Percentiles rank a stretch among this genome's conserved stretches.
Evolutionary conservation across 2,113 vertebrate genomes (phyloP).

Genomic region (Archocentrus centrarchus): DNA sequence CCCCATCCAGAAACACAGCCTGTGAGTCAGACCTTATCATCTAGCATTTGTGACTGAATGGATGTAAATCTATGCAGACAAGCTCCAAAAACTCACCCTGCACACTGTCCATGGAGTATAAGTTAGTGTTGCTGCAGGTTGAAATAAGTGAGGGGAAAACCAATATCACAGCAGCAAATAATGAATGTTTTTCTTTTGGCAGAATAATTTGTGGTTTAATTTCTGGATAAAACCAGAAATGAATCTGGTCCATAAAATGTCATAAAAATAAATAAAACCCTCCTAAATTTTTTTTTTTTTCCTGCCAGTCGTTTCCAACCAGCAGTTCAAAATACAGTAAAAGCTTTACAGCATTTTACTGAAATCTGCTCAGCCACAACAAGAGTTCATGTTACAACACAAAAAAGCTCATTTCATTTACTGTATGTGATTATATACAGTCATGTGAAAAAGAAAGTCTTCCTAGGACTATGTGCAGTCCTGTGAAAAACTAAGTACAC

Average conservation of each 20-base stretch:
- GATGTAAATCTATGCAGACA: background rate
- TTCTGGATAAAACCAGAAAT: background rate
- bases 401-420: background rate
- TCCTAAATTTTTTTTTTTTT: background rate
- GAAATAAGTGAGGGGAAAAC: background rate
- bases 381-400: background rate
- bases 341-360: background rate
- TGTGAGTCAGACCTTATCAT: conserved; percentile 5
- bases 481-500: background rate
- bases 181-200: background rate
- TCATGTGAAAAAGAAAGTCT: background rate
- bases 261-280: background rate
- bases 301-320: background rate
- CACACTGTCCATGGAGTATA: background rate
- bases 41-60: background rate
- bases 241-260: background rate
- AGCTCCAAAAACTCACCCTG: background rate
- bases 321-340: background rate
- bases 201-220: background rate
- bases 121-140: background rate
- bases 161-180: conserved; percentile 1
- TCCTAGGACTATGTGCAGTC: background rate
- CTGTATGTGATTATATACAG: background rate
- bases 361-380: conserved; percentile 6
- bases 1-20: background rate